phyloP scores from a whole-genome alignment of 2,797 vertebrate species.

The Danio tinwini region DNA sequence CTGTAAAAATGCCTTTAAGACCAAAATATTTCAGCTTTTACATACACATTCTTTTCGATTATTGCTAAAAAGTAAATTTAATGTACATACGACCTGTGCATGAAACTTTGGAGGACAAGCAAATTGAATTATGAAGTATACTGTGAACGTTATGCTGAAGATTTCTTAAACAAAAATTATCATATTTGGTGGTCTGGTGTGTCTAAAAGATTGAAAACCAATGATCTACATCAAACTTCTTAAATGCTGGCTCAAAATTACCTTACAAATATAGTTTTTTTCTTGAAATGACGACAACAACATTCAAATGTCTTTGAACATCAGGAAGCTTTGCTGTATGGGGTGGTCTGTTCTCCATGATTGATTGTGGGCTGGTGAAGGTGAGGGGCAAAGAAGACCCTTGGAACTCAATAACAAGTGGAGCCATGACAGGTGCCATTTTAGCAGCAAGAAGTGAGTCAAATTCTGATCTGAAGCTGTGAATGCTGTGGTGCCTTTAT shows the following conservation, averaged over 20 bases:
- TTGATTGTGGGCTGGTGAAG: conserved; percentile 95
- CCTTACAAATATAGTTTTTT: not conserved
- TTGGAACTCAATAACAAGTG: conserved; percentile 98
- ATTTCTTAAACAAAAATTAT: too few species aligned
- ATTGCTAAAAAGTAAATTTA: too few species aligned
- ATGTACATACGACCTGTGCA: too few species aligned
- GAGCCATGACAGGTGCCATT: conserved; percentile 95
- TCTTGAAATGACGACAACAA: not conserved
- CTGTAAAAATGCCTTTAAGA: too few species aligned
- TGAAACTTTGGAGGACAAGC: too few species aligned
- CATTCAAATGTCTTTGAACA: not conserved
- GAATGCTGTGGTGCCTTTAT: not conserved
- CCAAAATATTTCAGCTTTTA: too few species aligned
- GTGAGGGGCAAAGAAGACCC: conserved; percentile 96
- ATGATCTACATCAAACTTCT: not conserved
- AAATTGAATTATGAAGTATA: too few species aligned
- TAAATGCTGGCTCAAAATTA: not conserved
- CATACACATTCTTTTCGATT: too few species aligned
- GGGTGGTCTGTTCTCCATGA: conserved; percentile 98
- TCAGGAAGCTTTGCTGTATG: conserved; percentile 96
- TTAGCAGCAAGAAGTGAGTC: conserved; percentile 97
- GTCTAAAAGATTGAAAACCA: too few species aligned
- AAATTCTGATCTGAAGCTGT: not conserved
- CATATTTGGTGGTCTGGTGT: too few species aligned
- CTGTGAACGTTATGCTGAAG: too few species aligned